Conservation (phyloP, 2,113 vertebrate genomes). For the Bombycilla garrulus region DNA sequence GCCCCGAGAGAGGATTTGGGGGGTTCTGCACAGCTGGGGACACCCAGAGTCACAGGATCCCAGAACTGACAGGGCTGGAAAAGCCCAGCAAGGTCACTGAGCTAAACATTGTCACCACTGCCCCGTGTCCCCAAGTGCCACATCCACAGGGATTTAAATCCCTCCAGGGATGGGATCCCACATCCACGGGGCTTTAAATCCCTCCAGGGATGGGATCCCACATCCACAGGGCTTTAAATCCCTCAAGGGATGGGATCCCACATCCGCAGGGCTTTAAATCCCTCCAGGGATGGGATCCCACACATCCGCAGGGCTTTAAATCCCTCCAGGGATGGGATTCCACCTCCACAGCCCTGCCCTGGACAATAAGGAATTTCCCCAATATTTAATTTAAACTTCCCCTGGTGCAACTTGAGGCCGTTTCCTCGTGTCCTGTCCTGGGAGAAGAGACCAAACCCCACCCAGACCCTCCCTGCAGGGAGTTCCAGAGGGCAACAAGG, state of each 20-base stretch:
- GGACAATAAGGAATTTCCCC: background rate
- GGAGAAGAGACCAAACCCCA: background rate
- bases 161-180: background rate
- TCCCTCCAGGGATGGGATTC: background rate
- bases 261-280: no score
- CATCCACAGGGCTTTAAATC: background rate
- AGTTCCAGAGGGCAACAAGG: no score
- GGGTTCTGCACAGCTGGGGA: background rate
- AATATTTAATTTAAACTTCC: no score
- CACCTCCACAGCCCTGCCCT: background rate
- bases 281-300: no score
- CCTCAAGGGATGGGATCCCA: no score
- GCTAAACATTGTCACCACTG: background rate
- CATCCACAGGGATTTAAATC: background rate
- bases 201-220: no score
- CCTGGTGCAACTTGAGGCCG: rapidly evolving
- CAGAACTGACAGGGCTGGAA: rapidly evolving
- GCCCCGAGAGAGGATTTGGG: rapidly evolving
- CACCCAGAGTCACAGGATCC: background rate
- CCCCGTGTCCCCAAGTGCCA: background rate
- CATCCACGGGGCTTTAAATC: no score
- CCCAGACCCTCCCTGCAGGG: background rate
- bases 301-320: background rate
- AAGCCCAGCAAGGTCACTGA: rapidly evolving
- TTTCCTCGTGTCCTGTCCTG: background rate